Evolutionary conservation across 2,113 vertebrate species (phyloP), one percentile per base, ranked within the genome.

Genomic region (Siniperca knerii): DNA sequence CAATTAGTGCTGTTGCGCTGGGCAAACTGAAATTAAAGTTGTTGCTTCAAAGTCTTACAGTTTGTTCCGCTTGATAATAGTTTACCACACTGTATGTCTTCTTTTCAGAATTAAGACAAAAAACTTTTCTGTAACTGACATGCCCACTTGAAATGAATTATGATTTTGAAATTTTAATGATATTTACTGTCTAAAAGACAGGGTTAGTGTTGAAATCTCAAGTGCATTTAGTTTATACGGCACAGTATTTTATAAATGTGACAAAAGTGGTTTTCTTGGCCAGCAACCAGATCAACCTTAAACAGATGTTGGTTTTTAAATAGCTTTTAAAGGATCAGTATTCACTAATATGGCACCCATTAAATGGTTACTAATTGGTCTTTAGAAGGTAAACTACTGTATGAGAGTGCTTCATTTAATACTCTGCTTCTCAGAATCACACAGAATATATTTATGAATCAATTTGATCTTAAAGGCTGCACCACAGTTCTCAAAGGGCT

Each of bases 11-110:
- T 67, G 58, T 81, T 50, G 62, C 61, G 77, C 13, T 62, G 44
- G 46, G 40, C 52, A 84, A 87, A 89, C 54, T 77, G 40, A 71
- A 73, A 83, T 82, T 46, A 55, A 82, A 73, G 48, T 71, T 85
- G 16, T 20, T 65, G n/a, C 35, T 75, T 79, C 52, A 44, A 86
- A 80, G 42, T 82, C 69, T 69, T 82, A 15, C 10, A 62, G 50
- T 73, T 79, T 74, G 50, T 58, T 77, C 58, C 4, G 46, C 35
- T 25, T 42, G 20, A 10, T 75, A 20, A 77, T 65, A 42, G 42
- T 75, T 84, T 48, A 68, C 68, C 68, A 77, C 25, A 12, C 11
- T 4, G 60, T 35, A 9, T 10, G n/a, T 58, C 48, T 42, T 58
- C 48, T 42, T 55, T 40, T 55, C 16, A 52, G 33, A 46, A 60